Base-by-base conservation (phyloP, 2,797 vertebrate species). In the Sphaeramia orbicularis region DNA sequence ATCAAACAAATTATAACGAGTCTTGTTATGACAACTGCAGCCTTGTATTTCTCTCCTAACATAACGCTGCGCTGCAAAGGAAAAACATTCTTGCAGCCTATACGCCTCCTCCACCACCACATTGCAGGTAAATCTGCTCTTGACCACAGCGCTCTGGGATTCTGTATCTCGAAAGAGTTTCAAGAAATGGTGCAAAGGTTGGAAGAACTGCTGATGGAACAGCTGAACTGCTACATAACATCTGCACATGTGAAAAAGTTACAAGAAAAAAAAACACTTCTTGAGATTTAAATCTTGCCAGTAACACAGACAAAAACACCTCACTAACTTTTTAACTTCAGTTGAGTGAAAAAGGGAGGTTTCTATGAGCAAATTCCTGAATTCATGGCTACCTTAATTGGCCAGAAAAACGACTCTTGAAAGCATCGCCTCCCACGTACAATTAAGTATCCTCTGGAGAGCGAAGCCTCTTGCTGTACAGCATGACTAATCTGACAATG, bases 401-500 rank as follows among this genome's bases (percentile, higher is more conserved):
- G 72, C 79, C 75, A 74, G 77, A 86, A 88, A 86, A 91, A 84
- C 40, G 61, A 66, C 88, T 78, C 67, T 78, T 72, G 59, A 87
- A 88, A 86, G 83, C 79, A 84, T 81, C 40, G 68, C 88, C 86
- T 65, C 92, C 92, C 83, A 93, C 92, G 16, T 75, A 84, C 80
- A 90, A 91, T 92, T 90, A 91, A 89, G 66, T 77, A 61, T 84
- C 83, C 84, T 89, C 84, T 72, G 42, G 81, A 88, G 86, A 90
- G 82, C 62, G 32, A 78, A 59, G 89, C 71, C 87, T 89, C 84
- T 78, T 71, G 76, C 76, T 80, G 86, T 77, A 71, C 49, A 37
- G 64, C 78, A 79, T 92, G 91, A 93, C 90, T 93, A 93, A 93
- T 90, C 85, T 78, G 76, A 74, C 86, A 88, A 87, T 85, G 89